Base-by-base conservation (phyloP, 2,888 invertebrate genomes). In the Blastobasis lacticolella region DNA sequence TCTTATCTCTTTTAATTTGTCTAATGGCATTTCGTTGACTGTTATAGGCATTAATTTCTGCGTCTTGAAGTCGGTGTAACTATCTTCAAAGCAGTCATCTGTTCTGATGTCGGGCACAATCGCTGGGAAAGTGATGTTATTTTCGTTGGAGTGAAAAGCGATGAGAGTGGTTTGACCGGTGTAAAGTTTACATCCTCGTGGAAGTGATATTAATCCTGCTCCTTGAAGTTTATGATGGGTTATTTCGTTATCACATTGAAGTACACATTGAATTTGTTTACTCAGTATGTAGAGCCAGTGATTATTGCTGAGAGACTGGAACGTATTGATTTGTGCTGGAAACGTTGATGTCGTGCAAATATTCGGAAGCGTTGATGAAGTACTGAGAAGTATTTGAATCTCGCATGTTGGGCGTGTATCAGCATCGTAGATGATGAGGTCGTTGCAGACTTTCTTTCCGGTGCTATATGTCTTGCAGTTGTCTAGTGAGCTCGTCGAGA, bases 91-190 rank as follows among this genome's bases (percentile, higher is more conserved):
- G 45, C 59, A 61, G 6, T 58, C 56, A 38, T 59, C 56, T 2
- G 45, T 58, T 49, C 54, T 52, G 10, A 61, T 60, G 47, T 61
- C 60, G 1, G 58, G 57, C 9, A 55, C 47, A 37, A 61, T 53
- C 1, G 58, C 54, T 5, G 62, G 60, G 23, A 45, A 51, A 1
- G 56, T 60, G 4, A 57, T 45, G 36, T 62, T 66, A 44, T 57
- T 51, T 52, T 53, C 49, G 3, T 41, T 42, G 1, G 46, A 40
- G 43, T 58, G 46, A 6, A 49, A 48, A 10, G 61, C 61, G 51
- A 59, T 49, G 2, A 64, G 49, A 3, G 63, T 60, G 38, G 56
- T 58, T 45, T 57, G 58, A 6, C 57, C 56, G 3, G 62, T 64
- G 44, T 60, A 49, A 1, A 63, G 49, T 47, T 59, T 61, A 43